Base-by-base conservation (phyloP, 2,888 invertebrate genomes). In the Osmoderma eremita region DNA sequence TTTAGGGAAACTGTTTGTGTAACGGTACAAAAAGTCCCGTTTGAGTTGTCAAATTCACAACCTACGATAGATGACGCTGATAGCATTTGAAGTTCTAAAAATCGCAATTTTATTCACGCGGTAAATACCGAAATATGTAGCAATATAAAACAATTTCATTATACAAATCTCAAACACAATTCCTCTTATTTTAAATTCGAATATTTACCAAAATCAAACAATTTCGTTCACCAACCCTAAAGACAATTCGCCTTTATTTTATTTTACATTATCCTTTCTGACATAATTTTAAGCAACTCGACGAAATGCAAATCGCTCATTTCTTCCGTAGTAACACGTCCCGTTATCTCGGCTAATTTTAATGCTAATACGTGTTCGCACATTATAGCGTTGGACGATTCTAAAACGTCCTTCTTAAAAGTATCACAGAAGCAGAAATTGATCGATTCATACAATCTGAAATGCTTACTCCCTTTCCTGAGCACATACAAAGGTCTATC, bases 331-430 rank as follows among this genome's bases (percentile, higher is more conserved):
- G 77, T 76, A 8, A 81, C 77, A 73, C 78, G 83, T 1, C 78
- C 78, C 8, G 84, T 78, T 42, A 87, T 83, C 69, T 79, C 77
- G 0, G 88, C 86, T 69, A 92, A 74, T 77, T 87, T 86, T 10
- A 86, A 85, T 1, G 88, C 90, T 69, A 92, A 75, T 22, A 91
- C 82, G 78, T 92, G 92, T 74, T 90, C 88, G 74, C 92, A 92
- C 1, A 87, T 87, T 41, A 88, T 78, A 71, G 84, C 82, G 10
- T 76, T 76, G 69, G 82, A 83, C 30, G 80, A 78, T 53, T 84
- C 84, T 50, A 91, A 77, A 20, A 91, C 90, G 68, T 84, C 79
- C 39, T 77, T 77, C 53, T 83, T 82, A 71, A 90, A 92, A 1
- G 87, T 86, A n/a, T 76, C 81, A 73, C 92, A 92, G 6, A 86